Conservation (phyloP, 2,113 vertebrate genomes). For the Pseudolaguvia tuberculata region DNA sequence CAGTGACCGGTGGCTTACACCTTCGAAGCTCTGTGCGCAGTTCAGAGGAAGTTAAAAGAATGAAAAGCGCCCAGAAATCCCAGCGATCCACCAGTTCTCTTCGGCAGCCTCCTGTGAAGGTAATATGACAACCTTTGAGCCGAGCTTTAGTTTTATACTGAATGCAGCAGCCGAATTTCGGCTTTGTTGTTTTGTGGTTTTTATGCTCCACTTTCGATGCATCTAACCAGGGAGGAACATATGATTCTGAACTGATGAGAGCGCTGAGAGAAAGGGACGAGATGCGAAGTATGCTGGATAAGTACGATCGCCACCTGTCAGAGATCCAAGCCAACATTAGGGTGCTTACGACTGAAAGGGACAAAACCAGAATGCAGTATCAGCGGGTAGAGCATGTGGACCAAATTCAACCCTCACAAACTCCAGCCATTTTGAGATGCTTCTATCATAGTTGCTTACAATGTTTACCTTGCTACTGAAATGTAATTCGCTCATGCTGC, state of each 20-base stretch:
- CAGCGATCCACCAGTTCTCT: slow-evolving; percentile 60
- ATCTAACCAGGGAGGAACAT: slow-evolving; percentile 57
- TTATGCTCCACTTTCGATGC: background rate
- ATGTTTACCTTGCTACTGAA: background rate
- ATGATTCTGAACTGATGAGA: slow-evolving; percentile 67
- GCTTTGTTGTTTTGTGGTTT: background rate
- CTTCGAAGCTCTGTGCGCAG: slow-evolving; percentile 60
- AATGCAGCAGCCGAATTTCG: background rate
- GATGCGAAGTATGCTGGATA: slow-evolving; percentile 67
- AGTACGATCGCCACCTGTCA: slow-evolving; percentile 66
- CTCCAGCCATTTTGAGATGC: background rate
- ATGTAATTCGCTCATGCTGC: background rate
- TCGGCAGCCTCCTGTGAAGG: slow-evolving; percentile 56
- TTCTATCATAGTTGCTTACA: background rate
- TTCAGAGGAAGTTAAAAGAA: slow-evolving; percentile 62
- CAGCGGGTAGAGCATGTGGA: slow-evolving; percentile 57
- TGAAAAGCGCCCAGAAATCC: slow-evolving; percentile 64
- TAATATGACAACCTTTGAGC: slow-evolving; percentile 41
- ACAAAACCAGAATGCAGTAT: slow-evolving; percentile 69
- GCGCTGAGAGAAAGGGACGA: slow-evolving; percentile 69
- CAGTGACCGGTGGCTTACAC: slow-evolving; percentile 49
- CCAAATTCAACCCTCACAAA: background rate
- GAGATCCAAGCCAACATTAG: slow-evolving; percentile 76
- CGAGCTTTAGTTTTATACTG: background rate
- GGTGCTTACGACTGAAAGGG: slow-evolving; percentile 74